phyloP scores from a whole-genome alignment of 2,888 invertebrate genomes.

The Belgica antarctica region DNA sequence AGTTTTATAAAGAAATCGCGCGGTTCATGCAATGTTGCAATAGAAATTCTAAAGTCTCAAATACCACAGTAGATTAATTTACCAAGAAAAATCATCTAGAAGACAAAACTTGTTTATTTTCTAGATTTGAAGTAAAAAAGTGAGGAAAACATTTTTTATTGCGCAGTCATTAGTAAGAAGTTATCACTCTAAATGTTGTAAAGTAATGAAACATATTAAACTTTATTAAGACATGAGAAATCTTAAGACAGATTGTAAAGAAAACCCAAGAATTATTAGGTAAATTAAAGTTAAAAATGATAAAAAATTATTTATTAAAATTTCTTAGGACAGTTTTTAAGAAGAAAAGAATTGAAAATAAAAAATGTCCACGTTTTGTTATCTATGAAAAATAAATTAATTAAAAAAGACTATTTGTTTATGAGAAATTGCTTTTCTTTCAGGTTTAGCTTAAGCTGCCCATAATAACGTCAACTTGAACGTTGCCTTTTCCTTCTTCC shows the following conservation, averaged over 20 bases:
- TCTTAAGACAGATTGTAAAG: slow-evolving; percentile 10
- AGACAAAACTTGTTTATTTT: slow-evolving; percentile 34
- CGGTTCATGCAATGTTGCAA: slow-evolving; percentile 40
- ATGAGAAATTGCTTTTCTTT: slow-evolving; percentile 9
- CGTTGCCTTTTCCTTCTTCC: background rate
- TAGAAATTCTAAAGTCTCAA: slow-evolving; percentile 39
- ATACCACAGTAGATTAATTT: slow-evolving; percentile 26
- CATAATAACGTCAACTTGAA: background rate
- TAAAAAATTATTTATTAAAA: slow-evolving; percentile 25
- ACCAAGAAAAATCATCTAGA: background rate
- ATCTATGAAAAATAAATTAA: slow-evolving; percentile 30
- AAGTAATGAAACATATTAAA: slow-evolving; percentile 24
- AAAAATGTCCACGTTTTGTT: slow-evolving; percentile 38
- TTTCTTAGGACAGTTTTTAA: slow-evolving; percentile 27
- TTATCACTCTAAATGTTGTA: slow-evolving; percentile 41
- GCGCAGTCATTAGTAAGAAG: slow-evolving; percentile 19
- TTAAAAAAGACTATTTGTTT: too few relatives aligned
- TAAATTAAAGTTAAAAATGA: background rate
- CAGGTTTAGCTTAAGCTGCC: background rate
- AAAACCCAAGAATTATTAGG: background rate
- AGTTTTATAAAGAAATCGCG: slow-evolving; percentile 34
- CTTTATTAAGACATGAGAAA: slow-evolving; percentile 30
- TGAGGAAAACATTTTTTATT: slow-evolving; percentile 39
- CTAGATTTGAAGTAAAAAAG: slow-evolving; percentile 20
- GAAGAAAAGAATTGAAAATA: background rate